Conservation (phyloP, 2,113 vertebrate species). For the Myotis yumanensis region DNA sequence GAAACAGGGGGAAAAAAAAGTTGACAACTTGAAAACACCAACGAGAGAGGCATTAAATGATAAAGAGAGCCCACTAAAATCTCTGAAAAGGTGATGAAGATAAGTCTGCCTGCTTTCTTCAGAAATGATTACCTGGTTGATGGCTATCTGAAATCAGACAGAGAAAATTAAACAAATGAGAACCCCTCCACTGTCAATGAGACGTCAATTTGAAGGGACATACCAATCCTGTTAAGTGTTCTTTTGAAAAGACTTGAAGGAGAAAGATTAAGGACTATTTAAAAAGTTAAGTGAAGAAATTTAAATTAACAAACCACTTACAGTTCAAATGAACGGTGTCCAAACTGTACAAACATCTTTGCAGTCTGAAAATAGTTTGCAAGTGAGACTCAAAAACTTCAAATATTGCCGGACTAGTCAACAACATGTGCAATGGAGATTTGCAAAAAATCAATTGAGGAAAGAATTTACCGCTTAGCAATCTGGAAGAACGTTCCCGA, state of each 20-base stretch:
- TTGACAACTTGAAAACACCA: neutral
- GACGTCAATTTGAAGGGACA: neutral
- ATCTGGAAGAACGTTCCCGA: neutral
- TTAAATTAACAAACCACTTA: neutral
- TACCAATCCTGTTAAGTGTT: neutral
- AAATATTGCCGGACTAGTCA: neutral
- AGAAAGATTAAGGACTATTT: neutral
- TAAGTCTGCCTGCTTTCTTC: neutral
- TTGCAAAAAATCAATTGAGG: neutral
- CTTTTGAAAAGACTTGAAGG: neutral
- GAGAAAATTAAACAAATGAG: neutral
- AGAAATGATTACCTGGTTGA: neutral
- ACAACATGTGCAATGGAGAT: neutral
- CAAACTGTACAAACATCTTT: neutral
- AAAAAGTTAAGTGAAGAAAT: neutral
- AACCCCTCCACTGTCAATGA: neutral
- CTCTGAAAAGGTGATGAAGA: neutral
- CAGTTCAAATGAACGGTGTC: neutral
- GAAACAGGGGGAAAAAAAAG: neutral
- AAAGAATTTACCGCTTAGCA: neutral
- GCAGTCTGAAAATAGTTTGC: neutral
- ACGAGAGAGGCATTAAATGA: neutral
- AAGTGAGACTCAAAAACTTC: neutral
- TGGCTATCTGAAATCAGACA: slow-evolving; percentile 14
- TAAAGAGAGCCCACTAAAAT: neutral